Evolutionary conservation across 2,113 vertebrate genomes (phyloP), one percentile per base, ranked within the genome.

Genomic region (Istiophorus platypterus): DNA sequence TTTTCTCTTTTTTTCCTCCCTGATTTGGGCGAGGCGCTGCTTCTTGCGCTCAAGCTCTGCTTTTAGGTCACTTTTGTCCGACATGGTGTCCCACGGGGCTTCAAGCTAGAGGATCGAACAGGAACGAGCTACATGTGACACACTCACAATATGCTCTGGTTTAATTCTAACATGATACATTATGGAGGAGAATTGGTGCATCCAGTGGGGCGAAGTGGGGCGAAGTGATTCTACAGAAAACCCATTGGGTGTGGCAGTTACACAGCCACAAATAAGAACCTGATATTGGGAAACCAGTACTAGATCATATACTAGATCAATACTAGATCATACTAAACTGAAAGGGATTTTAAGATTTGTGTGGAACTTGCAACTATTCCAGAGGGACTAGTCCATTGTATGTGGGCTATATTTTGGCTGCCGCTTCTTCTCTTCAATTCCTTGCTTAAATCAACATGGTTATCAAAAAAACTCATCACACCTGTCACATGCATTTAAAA

Each of bases 11-110:
- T 99, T 99, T 87, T 99, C 98, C 94, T 99, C 98, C 91, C 98
- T 96, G 91, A 99, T 99, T 91, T 99, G 97, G 87, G 98, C 98
- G 74, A 99, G 95, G 75, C 98, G 96, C 91, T 99, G 98, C 82
- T 99, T 99, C 93, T 99, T 99, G 91, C 98, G 96, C 94, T 99
- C 98, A 27, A 99, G 95, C 93, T 99, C 98, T 1, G 98, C 98
- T 95, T 99, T 99, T 84, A 99, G 94, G 91, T 99, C 98, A 61
- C 97, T 99, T 95, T 99, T 99, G 92, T 99, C 98, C 41, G 98
- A 97, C 98, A 99, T 99, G 87, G 88, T 96, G 91, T 89, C 80
- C 84, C 90, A 15, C 1, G 2, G 17, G 54, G 37, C 89, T 83
- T 78, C 39, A 39, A 70, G 66, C 26, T 17, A 82, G 42, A 64